A percentile compares a stretch with the other conserved stretches of the same genome.
These are phyloP conservation scores for Hycleus cichorii DNA, from an alignment of 1,140 invertebrate genomes.

Conservation along the genomic window DNA sequence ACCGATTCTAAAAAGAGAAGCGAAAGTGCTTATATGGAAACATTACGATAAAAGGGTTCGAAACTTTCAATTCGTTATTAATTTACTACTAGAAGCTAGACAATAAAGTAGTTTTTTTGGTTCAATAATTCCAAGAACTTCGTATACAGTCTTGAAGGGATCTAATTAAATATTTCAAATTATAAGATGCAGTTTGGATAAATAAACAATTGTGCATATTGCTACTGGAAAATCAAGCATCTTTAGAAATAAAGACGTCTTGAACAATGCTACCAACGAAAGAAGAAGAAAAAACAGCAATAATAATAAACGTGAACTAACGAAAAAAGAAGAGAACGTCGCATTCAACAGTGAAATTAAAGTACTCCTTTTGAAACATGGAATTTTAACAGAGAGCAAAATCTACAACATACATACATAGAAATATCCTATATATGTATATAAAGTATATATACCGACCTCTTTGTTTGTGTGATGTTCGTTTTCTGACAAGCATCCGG, in stretches of 20 bases:
- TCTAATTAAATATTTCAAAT: too few relatives aligned
- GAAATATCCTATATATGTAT: not conserved
- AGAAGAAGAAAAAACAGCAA: too few relatives aligned
- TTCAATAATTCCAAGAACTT: not conserved
- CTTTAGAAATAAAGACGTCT: too few relatives aligned
- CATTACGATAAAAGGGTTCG: not conserved
- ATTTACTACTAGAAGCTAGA: not conserved
- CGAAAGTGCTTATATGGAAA: not conserved
- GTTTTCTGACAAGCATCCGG: conserved; percentile 3
- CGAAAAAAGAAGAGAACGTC: not conserved
- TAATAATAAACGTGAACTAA: too few relatives aligned
- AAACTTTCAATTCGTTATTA: not conserved
- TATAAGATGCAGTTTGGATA: not conserved
- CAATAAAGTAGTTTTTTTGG: not conserved
- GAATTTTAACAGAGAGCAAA: not conserved
- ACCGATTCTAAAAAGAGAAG: not conserved
- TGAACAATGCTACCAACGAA: too few relatives aligned
- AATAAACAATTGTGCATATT: not conserved
- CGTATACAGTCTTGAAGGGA: not conserved
- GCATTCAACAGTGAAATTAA: not conserved
- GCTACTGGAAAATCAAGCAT: not conserved
- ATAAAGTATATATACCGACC: not conserved
- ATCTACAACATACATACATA: not conserved
- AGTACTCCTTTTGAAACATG: not conserved
- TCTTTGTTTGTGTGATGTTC: conserved; percentile 13